phyloP scores from a whole-genome alignment of 2,888 invertebrate genomes.

The Eupithecia vulgata region DNA sequence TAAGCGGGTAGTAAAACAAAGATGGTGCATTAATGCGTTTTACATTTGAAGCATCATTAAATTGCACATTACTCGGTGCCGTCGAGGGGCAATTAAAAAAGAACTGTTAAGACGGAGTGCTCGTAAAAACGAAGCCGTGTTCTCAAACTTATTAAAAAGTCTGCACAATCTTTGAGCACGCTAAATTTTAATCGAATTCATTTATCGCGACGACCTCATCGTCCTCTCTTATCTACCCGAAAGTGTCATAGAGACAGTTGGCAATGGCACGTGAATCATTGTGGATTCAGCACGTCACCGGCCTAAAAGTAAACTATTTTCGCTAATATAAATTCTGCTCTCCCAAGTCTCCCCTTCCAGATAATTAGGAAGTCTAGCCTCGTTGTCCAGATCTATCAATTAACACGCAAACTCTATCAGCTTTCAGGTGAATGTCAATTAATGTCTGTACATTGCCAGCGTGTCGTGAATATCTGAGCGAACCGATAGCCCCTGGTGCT shows the following conservation, averaged over 20 bases:
- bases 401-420: slow-evolving; percentile 71
- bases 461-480: slow-evolving; percentile 49
- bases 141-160: slow-evolving; percentile 80
- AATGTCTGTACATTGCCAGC: slow-evolving; percentile 62
- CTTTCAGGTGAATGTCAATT: slow-evolving; percentile 76
- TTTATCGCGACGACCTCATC: slow-evolving; percentile 58
- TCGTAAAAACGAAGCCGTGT: slow-evolving; percentile 80
- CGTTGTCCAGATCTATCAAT: slow-evolving; percentile 74
- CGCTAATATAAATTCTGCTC: slow-evolving; percentile 31
- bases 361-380: slow-evolving; percentile 52
- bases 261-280: slow-evolving; percentile 21
- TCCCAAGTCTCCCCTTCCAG: slow-evolving; percentile 39
- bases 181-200: slow-evolving; percentile 70
- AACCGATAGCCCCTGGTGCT: slow-evolving; percentile 46
- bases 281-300: slow-evolving; percentile 11
- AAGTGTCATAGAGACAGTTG: slow-evolving; percentile 43
- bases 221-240: slow-evolving; percentile 51
- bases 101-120: slow-evolving; percentile 74
- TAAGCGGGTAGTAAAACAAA: slow-evolving; percentile 70
- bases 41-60: slow-evolving; percentile 82
- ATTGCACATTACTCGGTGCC: slow-evolving; percentile 77
- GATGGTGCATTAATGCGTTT: slow-evolving; percentile 81
- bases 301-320: slow-evolving; percentile 8
- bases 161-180: slow-evolving; percentile 65
- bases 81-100: slow-evolving; percentile 81